Evolutionary conservation across 1,140 invertebrate genomes (phyloP).

Genomic region (Luehdorfia chinensis): DNA sequence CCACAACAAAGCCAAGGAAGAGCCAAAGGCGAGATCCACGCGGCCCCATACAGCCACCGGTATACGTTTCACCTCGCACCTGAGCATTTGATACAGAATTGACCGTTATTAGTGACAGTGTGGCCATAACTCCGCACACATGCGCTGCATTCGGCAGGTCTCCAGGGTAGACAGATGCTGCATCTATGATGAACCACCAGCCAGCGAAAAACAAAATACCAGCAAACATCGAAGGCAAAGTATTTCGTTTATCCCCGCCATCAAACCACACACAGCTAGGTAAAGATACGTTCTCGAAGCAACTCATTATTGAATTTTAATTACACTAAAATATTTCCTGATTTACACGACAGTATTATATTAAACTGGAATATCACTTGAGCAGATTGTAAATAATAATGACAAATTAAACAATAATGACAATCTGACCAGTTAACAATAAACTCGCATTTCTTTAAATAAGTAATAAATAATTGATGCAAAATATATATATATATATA

Average conservation of each 20-base stretch:
- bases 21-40: slow-evolving; percentile 96
- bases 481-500: too few species aligned
- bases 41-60: slow-evolving; percentile 92
- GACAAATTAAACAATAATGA: slow-evolving; percentile 2
- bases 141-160: slow-evolving; percentile 85
- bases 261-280: slow-evolving; percentile 73
- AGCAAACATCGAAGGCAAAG: slow-evolving; percentile 88
- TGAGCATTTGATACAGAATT: slow-evolving; percentile 98
- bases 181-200: slow-evolving; percentile 99
- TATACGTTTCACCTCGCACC: slow-evolving; percentile 90
- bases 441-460: too few species aligned
- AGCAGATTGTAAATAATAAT: slow-evolving; percentile 5
- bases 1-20: slow-evolving; percentile 96
- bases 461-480: too few species aligned
- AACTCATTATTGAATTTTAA: slow-evolving; percentile 54
- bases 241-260: slow-evolving; percentile 81
- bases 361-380: background rate
- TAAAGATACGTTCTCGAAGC: slow-evolving; percentile 65
- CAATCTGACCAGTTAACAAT: too few species aligned
- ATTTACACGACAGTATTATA: background rate
- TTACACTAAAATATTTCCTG: background rate
- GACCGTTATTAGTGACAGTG: slow-evolving; percentile 97
- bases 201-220: slow-evolving; percentile 95
- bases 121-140: slow-evolving; percentile 95
- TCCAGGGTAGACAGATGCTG: slow-evolving; percentile 84